Conservation (phyloP, 2,113 vertebrate genomes). For the cattle (Bos taurus) region ARS-UCD2.0 NC_037340.1:52305001-52305500, state of each 20-base stretch:
- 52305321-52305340: background rate
- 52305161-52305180: background rate
- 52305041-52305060: background rate
- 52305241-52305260: background rate
- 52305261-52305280: background rate
- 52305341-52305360: background rate
- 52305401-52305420: conserved; percentile 6
- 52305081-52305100: background rate
- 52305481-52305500: background rate
- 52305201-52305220: background rate
- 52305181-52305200: background rate
- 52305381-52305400: conserved; percentile 1
- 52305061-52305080: background rate
- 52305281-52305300: background rate
- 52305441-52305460: background rate
- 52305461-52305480: background rate
- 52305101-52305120: background rate
- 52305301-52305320: background rate
- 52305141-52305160: background rate
- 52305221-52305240: background rate
- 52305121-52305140: background rate
- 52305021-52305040: background rate
- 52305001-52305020: background rate
- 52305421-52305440: conserved; percentile 1
- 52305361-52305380: background rate